phyloP scores from a whole-genome alignment of 1,140 invertebrate genomes.

The Solen grandis region DNA sequence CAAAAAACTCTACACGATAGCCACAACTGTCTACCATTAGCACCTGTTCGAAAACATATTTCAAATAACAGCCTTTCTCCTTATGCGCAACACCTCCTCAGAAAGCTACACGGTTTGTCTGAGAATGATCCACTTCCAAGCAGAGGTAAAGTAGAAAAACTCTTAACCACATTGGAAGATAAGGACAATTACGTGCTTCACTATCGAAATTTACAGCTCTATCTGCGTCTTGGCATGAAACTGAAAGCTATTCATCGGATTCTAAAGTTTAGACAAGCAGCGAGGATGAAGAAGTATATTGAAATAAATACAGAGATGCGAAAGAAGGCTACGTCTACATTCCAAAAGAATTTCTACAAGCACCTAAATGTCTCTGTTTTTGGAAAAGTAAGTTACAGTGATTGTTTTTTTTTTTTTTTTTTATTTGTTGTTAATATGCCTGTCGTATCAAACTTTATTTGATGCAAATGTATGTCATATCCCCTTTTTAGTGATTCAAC shows the following conservation, averaged over 20 bases:
- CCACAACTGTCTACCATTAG: conserved; percentile 82
- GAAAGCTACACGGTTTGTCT: background rate
- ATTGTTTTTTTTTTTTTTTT: conserved; percentile 3
- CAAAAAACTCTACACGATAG: conserved; percentile 80
- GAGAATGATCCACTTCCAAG: background rate
- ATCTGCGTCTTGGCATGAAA: conserved; percentile 39
- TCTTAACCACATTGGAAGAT: conserved; percentile 53
- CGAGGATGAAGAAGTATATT: conserved; percentile 58
- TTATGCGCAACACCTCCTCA: background rate
- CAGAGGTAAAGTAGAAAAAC: conserved; percentile 42
- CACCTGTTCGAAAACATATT: conserved; percentile 70
- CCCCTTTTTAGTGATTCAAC: background rate
- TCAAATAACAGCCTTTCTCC: conserved; percentile 24
- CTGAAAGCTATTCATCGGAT: conserved; percentile 47
- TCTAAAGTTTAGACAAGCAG: conserved; percentile 46
- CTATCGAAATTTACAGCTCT: conserved; percentile 37
- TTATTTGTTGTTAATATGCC: background rate
- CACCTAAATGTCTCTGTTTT: conserved; percentile 81
- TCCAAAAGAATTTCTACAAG: conserved; percentile 82
- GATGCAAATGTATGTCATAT: background rate
- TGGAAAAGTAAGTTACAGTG: conserved; percentile 29
- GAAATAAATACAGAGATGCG: conserved; percentile 67
- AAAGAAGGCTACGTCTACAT: conserved; percentile 77
- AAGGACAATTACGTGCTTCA: conserved; percentile 59
- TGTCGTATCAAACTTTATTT: background rate